A percentile compares a stretch with the other conserved stretches of the same genome.
Conservation (phyloP, 2,113 vertebrate genomes). For the Esox niger region DNA sequence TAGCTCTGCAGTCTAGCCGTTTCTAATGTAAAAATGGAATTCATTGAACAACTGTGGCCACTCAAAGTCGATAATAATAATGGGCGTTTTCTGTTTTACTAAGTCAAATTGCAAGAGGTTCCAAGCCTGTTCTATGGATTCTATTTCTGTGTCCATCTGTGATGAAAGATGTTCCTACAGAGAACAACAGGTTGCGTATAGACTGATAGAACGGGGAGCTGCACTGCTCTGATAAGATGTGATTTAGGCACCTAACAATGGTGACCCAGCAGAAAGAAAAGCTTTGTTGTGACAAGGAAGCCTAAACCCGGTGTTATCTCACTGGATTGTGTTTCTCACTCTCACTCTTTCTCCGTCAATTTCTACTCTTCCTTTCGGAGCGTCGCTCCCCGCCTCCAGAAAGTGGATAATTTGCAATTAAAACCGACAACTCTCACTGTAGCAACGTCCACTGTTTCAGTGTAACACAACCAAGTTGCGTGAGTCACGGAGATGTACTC, state of each 20-base stretch:
- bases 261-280: conserved; percentile 17
- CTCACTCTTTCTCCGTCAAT: background rate
- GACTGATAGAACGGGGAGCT: conserved; percentile 15
- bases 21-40: no score
- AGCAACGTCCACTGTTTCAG: conserved; percentile 15
- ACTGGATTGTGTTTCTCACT: conserved; percentile 16
- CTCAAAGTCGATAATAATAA: no score
- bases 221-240: conserved; percentile 33
- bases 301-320: conserved; percentile 20
- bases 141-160: background rate
- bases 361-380: conserved; percentile 7
- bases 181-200: conserved; percentile 19
- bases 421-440: conserved; percentile 28
- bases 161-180: background rate
- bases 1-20: no score
- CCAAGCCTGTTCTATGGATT: background rate
- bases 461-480: conserved; percentile 10
- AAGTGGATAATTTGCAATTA: conserved; percentile 20
- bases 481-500: conserved; percentile 27
- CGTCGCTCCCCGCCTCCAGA: background rate
- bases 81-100: no score
- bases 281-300: conserved; percentile 13
- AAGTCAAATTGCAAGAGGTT: no score
- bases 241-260: conserved; percentile 33
- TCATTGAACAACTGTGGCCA: no score